These are phyloP conservation scores for Labrus mixtus DNA, from an alignment of 2,113 vertebrate genomes.

Conservation along the genomic window DNA sequence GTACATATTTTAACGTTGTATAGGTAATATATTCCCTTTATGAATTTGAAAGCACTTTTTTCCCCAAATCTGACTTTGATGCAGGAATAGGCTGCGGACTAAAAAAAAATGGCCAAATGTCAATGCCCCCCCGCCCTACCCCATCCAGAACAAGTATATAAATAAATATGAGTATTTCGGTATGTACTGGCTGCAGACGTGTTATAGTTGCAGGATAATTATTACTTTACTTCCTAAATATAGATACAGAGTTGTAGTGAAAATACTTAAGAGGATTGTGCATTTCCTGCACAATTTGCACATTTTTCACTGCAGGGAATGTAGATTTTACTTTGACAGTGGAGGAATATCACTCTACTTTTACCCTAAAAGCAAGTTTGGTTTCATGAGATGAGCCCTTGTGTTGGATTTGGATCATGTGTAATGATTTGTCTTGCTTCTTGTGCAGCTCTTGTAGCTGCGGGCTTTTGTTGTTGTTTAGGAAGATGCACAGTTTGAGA, in stretches of 20 bases:
- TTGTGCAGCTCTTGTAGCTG: not conserved
- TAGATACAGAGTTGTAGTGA: constrained; percentile 19
- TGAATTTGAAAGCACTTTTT: constrained; percentile 8
- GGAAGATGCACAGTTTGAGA: not conserved
- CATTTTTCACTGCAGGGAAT: constrained; percentile 52
- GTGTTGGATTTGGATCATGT: constrained; percentile 7
- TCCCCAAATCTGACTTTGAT: not conserved
- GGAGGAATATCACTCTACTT: constrained; percentile 11
- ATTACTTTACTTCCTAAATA: constrained; percentile 22
- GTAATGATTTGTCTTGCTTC: constrained; percentile 19
- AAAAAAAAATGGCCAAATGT: not conserved
- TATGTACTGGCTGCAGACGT: constrained; percentile 54
- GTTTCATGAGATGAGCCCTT: constrained; percentile 12
- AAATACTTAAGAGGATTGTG: constrained; percentile 64
- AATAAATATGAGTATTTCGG: not conserved
- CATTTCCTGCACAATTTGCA: constrained; percentile 64
- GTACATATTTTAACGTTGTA: not conserved
- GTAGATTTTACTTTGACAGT: constrained; percentile 36
- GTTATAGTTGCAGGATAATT: constrained; percentile 60
- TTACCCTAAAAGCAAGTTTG: constrained; percentile 11
- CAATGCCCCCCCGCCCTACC: not conserved
- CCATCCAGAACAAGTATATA: not conserved
- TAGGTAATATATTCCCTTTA: constrained; percentile 9
- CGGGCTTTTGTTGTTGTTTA: constrained; percentile 10
- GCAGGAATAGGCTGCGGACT: constrained; percentile 2